Evolutionary conservation across 2,888 invertebrate genomes (phyloP).

Genomic region (Corbicula japonica): DNA sequence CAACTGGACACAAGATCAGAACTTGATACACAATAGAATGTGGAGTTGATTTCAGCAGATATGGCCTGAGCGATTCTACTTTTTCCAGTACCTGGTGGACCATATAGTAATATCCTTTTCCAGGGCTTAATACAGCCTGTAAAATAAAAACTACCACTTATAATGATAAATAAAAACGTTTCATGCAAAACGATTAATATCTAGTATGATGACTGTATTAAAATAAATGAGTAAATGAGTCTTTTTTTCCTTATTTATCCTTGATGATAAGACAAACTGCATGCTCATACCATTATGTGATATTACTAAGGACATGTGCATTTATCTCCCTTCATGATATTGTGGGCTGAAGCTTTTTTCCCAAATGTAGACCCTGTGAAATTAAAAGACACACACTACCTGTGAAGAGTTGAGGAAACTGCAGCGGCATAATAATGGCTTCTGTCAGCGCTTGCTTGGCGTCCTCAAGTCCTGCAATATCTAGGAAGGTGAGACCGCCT

Average conservation of each 20-base stretch:
- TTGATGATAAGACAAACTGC: too few relatives aligned
- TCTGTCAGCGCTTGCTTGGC: conserved; percentile 88
- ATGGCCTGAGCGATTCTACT: conserved; percentile 85
- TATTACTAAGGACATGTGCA: too few relatives aligned
- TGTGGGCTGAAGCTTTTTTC: too few relatives aligned
- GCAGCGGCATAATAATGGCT: conserved; percentile 88
- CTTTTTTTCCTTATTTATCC: too few relatives aligned
- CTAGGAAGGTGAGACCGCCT: conserved; percentile 82
- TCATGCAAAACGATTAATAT: too few relatives aligned
- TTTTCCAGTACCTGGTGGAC: conserved; percentile 87
- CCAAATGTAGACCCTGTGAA: too few relatives aligned
- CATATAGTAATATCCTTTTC: conserved; percentile 88
- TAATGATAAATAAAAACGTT: too few relatives aligned
- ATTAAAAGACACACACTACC: too few relatives aligned
- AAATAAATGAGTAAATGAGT: too few relatives aligned
- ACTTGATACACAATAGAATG: conserved; percentile 88
- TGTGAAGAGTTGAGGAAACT: conserved; percentile 88
- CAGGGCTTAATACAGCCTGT: conserved; percentile 86
- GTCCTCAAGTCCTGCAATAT: conserved; percentile 88
- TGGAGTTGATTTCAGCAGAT: conserved; percentile 87
- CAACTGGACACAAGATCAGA: conserved; percentile 88
- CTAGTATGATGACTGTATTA: too few relatives aligned
- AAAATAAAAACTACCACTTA: conserved; percentile 24
- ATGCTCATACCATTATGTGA: too few relatives aligned
- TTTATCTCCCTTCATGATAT: too few relatives aligned